Percentiles rank a stretch among this genome's conserved stretches.
Conservation (phyloP, 2,888 invertebrate species). For the Laothoe populi region DNA sequence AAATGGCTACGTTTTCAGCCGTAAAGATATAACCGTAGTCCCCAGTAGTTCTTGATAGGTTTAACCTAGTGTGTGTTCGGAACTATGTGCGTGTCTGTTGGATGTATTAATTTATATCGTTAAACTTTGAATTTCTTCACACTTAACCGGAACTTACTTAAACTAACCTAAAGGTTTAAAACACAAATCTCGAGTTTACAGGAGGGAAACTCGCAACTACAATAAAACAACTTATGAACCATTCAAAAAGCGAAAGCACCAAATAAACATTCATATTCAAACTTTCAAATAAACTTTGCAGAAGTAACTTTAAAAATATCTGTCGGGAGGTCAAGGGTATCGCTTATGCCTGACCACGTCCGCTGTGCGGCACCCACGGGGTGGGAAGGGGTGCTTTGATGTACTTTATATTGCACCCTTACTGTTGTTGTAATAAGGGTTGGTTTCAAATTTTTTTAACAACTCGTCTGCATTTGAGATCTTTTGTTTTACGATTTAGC, state of each 20-base stretch:
- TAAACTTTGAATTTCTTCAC: too few species aligned
- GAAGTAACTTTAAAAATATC: conserved; percentile 26
- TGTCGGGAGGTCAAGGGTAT: conserved; percentile 44
- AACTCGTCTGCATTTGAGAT: not conserved
- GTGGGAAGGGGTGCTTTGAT: conserved; percentile 28
- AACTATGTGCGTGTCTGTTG: too few species aligned
- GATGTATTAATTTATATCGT: too few species aligned
- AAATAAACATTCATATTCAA: conserved; percentile 16
- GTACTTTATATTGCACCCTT: conserved; percentile 15
- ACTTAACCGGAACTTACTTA: too few species aligned
- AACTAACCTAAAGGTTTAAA: too few species aligned
- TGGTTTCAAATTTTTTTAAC: not conserved
- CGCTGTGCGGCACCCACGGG: conserved; percentile 30
- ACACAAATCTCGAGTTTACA: not conserved
- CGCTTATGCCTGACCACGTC: conserved; percentile 34
- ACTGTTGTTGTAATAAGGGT: conserved; percentile 5
- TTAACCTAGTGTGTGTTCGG: too few species aligned
- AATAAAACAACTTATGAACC: conserved; percentile 11
- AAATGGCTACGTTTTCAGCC: too few species aligned
- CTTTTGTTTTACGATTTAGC: not conserved
- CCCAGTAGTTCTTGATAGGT: too few species aligned
- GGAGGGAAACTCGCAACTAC: not conserved
- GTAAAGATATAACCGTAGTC: too few species aligned
- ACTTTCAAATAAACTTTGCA: conserved; percentile 18
- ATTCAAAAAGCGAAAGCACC: conserved; percentile 11